Conservation (phyloP, 2,113 vertebrate genomes). For the Scytalopus superciliaris region DNA sequence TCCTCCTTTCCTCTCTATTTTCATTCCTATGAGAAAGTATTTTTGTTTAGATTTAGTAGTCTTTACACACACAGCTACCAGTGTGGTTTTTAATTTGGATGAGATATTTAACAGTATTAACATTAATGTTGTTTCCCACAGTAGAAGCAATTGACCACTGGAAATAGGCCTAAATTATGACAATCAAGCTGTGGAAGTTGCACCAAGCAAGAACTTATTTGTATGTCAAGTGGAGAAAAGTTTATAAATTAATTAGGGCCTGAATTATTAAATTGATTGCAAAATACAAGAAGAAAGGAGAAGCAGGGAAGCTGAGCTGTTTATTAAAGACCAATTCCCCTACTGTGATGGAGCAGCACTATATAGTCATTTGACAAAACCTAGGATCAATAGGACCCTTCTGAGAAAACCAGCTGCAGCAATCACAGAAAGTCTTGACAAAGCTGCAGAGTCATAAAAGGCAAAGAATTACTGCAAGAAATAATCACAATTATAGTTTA, state of each 20-base stretch:
- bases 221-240: neutral
- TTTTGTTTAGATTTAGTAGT: neutral
- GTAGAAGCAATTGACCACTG: neutral
- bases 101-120: neutral
- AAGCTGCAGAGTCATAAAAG: neutral
- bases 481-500: neutral
- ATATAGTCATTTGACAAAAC: neutral
- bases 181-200: neutral
- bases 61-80: neutral
- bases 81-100: neutral
- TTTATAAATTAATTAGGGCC: neutral
- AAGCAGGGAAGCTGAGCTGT: neutral
- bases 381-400: neutral
- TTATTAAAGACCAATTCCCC: neutral
- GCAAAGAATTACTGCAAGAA: neutral
- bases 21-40: neutral
- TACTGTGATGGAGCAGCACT: neutral
- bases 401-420: neutral
- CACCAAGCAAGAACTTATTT: neutral
- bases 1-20: neutral
- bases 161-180: neutral
- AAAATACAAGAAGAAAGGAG: conserved; percentile 17
- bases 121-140: neutral
- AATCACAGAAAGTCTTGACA: conserved; percentile 2
- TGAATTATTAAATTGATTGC: neutral